Conservation (phyloP, 2,797 vertebrate species). For the Hephaestus fuliginosus region DNA sequence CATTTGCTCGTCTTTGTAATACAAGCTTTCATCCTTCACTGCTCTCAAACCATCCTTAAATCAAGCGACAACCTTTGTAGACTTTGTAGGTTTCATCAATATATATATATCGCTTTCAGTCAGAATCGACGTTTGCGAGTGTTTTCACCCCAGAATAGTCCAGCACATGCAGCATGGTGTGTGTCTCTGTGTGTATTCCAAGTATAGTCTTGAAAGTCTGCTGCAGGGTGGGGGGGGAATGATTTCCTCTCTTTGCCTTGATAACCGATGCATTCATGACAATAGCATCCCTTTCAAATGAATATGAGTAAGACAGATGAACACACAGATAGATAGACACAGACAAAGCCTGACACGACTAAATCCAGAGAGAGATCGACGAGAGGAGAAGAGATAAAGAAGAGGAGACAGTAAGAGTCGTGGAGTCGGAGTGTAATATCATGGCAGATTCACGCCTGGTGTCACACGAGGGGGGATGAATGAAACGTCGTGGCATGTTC, state of each 20-base stretch:
- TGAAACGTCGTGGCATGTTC: conserved; percentile 64
- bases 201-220: conserved; percentile 50
- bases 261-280: conserved; percentile 60
- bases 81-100: conserved; percentile 30
- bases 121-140: conserved; percentile 37
- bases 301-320: conserved; percentile 65
- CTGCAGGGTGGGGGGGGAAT: neutral
- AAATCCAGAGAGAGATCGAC: conserved; percentile 71
- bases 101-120: conserved; percentile 17
- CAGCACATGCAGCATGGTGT: conserved; percentile 21
- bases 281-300: conserved; percentile 61
- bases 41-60: conserved; percentile 12
- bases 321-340: conserved; percentile 67
- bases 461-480: conserved; percentile 62
- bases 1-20: conserved; percentile 11
- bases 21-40: neutral
- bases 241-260: conserved; percentile 67
- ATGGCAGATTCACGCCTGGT: conserved; percentile 72
- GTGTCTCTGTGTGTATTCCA: conserved; percentile 36
- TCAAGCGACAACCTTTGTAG: conserved; percentile 9
- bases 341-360: conserved; percentile 70
- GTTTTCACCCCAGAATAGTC: conserved; percentile 49
- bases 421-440: conserved; percentile 62
- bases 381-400: conserved; percentile 60
- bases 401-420: conserved; percentile 64